These are phyloP conservation scores for Epinotia ramella DNA, from an alignment of 2,888 invertebrate genomes.

Conservation along the genomic window DNA sequence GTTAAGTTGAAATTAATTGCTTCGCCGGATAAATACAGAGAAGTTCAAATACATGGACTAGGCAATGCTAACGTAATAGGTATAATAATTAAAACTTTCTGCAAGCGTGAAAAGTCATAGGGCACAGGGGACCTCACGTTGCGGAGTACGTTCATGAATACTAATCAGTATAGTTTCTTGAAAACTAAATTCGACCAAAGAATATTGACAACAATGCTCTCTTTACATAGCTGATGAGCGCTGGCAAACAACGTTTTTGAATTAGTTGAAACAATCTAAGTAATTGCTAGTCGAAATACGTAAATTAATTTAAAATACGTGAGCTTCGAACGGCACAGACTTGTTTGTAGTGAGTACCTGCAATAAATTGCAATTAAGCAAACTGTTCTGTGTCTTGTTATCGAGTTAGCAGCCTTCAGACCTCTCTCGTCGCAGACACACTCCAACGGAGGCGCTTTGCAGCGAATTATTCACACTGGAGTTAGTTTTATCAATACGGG, in stretches of 20 bases:
- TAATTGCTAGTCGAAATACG: slow-evolving; percentile 72
- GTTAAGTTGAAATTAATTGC: slow-evolving; percentile 81
- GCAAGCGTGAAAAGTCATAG: too few species aligned
- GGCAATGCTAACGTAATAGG: slow-evolving; percentile 51
- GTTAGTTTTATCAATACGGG: slow-evolving; percentile 20
- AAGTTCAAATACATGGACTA: slow-evolving; percentile 60
- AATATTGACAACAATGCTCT: not conserved
- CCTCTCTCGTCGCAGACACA: slow-evolving; percentile 66
- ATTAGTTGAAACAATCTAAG: slow-evolving; percentile 57
- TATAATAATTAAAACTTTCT: not conserved
- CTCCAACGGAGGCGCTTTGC: slow-evolving; percentile 65
- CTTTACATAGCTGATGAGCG: slow-evolving; percentile 15
- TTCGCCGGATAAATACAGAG: slow-evolving; percentile 70
- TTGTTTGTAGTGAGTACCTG: slow-evolving; percentile 84
- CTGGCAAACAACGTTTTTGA: slow-evolving; percentile 28
- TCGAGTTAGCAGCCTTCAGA: slow-evolving; percentile 82
- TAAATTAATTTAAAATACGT: slow-evolving; percentile 84
- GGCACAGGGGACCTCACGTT: too few species aligned
- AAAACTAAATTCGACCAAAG: not conserved
- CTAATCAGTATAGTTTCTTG: not conserved
- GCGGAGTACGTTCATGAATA: not conserved
- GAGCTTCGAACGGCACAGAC: slow-evolving; percentile 78
- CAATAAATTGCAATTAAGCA: slow-evolving; percentile 85
- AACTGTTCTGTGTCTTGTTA: slow-evolving; percentile 83
- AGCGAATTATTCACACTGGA: slow-evolving; percentile 67